These are phyloP conservation scores for Bursaphelenchus mucronatus DNA, from an alignment of 1,140 invertebrate genomes.

Conservation along the genomic window DNA sequence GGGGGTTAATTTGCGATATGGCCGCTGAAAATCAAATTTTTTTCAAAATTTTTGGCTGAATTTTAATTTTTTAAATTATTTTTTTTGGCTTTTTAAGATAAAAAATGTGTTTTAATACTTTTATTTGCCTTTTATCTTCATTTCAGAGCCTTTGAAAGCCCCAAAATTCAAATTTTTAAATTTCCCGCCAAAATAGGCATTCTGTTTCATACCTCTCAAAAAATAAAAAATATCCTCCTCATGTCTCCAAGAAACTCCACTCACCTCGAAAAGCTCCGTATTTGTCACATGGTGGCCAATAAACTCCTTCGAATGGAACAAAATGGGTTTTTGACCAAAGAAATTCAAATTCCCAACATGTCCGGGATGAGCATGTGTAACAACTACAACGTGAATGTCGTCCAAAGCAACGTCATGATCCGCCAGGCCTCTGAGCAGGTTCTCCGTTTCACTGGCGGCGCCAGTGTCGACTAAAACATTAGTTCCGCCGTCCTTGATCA, in stretches of 20 bases:
- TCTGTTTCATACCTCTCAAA: no score
- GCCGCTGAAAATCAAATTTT: slow-evolving; percentile 32
- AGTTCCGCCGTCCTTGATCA: slow-evolving; percentile 51
- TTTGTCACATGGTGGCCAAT: slow-evolving; percentile 51
- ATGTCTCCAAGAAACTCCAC: slow-evolving; percentile 5
- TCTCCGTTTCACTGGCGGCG: slow-evolving; percentile 44
- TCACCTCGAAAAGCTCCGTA: slow-evolving; percentile 46
- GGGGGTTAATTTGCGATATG: slow-evolving; percentile 47
- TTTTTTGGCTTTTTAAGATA: slow-evolving; percentile 1
- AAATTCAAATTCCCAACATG: slow-evolving; percentile 56
- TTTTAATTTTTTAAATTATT: no score
- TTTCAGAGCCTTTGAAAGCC: no score
- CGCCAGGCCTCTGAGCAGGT: slow-evolving; percentile 47
- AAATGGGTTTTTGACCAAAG: slow-evolving; percentile 54
- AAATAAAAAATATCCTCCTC: background rate
- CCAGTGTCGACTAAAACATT: slow-evolving; percentile 50
- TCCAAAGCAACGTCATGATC: slow-evolving; percentile 46
- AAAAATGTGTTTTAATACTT: background rate
- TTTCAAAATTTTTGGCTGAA: background rate
- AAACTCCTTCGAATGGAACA: slow-evolving; percentile 51
- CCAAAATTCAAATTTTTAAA: no score
- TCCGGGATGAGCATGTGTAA: slow-evolving; percentile 51
- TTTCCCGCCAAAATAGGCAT: no score
- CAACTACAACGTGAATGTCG: slow-evolving; percentile 48
- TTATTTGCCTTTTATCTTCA: no score